Conservation (phyloP, 2,113 vertebrate genomes). For the Nettapus auritus region DNA sequence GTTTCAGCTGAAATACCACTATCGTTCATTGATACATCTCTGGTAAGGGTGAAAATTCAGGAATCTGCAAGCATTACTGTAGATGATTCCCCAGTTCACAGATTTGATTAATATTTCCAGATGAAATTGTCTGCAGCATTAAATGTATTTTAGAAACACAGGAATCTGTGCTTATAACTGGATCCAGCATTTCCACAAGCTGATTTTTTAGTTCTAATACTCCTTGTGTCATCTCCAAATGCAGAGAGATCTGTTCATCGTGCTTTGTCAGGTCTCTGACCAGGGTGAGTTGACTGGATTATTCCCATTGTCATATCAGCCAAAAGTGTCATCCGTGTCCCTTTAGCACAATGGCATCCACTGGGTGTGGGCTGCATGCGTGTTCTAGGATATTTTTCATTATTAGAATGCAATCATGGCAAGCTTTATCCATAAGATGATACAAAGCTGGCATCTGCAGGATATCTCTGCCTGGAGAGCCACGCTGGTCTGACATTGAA, state of each 20-base stretch:
- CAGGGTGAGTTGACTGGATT: background rate
- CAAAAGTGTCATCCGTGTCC: background rate
- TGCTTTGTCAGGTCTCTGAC: fast-evolving
- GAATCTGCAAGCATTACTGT: background rate
- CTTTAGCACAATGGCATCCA: background rate
- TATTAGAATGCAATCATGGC: background rate
- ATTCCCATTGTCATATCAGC: background rate
- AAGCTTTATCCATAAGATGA: background rate
- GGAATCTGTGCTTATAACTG: slow-evolving; percentile 37
- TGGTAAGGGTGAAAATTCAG: background rate
- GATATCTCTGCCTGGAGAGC: background rate
- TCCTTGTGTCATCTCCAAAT: background rate
- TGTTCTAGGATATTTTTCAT: background rate
- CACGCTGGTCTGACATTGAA: background rate
- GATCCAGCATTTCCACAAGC: slow-evolving; percentile 18
- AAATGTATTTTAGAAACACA: background rate
- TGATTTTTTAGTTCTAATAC: background rate
- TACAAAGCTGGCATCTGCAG: background rate
- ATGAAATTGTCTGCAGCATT: background rate
- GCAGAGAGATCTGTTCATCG: background rate
- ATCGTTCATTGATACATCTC: background rate
- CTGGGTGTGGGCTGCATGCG: fast-evolving
- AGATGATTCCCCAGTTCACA: background rate
- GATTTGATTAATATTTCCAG: background rate
- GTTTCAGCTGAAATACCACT: background rate